phyloP scores from a whole-genome alignment of 2,888 invertebrate genomes.

The Tetranychus piercei region DNA sequence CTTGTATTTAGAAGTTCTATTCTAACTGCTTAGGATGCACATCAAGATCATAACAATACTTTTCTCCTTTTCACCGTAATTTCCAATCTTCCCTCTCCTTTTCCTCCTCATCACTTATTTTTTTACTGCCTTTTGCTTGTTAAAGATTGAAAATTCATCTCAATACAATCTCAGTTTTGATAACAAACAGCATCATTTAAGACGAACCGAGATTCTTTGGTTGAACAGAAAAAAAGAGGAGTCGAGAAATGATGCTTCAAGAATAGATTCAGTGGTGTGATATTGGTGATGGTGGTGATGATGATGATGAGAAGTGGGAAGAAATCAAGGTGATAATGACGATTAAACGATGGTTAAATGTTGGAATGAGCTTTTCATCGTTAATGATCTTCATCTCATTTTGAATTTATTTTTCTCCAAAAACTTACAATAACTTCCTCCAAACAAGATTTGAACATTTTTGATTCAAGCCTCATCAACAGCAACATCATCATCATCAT shows the following conservation, averaged over 20 bases:
- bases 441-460: not conserved
- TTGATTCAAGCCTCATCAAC: not conserved
- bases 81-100: not conserved
- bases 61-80: not conserved
- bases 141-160: not conserved
- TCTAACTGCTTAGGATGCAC: not conserved
- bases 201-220: not conserved
- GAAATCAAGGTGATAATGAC: constrained; percentile 1
- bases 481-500: not conserved
- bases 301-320: not conserved
- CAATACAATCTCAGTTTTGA: not conserved
- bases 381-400: not conserved
- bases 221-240: not conserved
- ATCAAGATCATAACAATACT: not conserved
- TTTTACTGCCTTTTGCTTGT: not conserved
- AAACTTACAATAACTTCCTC: not conserved
- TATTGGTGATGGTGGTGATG: not conserved
- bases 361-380: not conserved
- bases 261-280: not conserved
- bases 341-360: not conserved
- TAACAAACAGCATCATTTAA: not conserved
- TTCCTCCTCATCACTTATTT: not conserved
- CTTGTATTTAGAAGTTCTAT: not conserved
- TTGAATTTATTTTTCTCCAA: too few species aligned
- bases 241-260: not conserved